Evolutionary conservation across 2,113 vertebrate genomes (phyloP).

Genomic region (Okapia johnstoni): DNA sequence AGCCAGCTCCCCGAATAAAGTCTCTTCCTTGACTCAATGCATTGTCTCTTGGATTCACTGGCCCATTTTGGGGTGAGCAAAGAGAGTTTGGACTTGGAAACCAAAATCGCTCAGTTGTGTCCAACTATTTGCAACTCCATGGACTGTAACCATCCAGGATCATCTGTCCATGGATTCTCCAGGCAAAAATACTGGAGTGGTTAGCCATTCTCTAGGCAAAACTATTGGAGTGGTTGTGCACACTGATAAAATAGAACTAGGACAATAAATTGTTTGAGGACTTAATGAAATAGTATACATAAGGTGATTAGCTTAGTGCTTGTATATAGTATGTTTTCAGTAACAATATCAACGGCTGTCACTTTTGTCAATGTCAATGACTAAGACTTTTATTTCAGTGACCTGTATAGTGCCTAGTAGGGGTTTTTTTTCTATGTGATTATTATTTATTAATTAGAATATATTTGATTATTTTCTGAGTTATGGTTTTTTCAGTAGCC

Average conservation of each 20-base stretch:
- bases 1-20: neutral
- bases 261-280: neutral
- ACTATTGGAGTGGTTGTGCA: neutral
- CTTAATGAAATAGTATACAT: neutral
- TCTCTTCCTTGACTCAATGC: neutral
- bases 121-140: neutral
- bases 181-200: neutral
- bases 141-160: neutral
- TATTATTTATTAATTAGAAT: neutral
- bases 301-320: neutral
- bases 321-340: neutral
- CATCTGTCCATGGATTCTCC: neutral
- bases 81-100: neutral
- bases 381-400: neutral
- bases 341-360: neutral
- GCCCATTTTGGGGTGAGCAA: fast-evolving
- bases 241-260: neutral
- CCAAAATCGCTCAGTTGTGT: neutral
- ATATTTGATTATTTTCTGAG: neutral
- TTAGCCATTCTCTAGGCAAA: neutral
- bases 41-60: neutral
- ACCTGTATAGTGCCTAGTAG: neutral
- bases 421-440: neutral
- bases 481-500: neutral
- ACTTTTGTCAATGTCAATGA: neutral